A percentile compares a stretch with the other conserved stretches of the same genome.
Evolutionary conservation across 2,113 vertebrate genomes (phyloP).

Genomic region (Tyrannus savana): DNA sequence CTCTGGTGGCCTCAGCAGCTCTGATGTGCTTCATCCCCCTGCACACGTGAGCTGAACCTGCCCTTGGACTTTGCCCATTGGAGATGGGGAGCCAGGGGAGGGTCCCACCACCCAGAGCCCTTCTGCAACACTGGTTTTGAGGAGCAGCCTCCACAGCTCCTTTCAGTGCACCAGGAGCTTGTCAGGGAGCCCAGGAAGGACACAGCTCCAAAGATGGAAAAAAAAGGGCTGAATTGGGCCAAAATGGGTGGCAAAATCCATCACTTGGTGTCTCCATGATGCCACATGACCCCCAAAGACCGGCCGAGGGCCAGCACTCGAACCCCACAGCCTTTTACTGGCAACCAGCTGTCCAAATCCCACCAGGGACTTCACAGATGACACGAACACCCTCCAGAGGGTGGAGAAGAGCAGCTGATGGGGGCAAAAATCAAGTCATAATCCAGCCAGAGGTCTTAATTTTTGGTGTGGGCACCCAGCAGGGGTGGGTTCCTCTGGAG

Average conservation of each 20-base stretch:
- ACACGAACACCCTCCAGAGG: accelerated
- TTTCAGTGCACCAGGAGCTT: accelerated
- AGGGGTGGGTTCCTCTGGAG: background rate
- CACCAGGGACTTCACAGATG: background rate
- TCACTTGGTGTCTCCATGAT: accelerated
- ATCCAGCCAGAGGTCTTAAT: background rate
- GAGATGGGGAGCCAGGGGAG: accelerated
- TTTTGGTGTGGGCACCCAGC: background rate
- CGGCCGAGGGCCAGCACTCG: accelerated
- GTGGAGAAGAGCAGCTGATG: background rate
- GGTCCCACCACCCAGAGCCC: background rate
- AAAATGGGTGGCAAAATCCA: background rate
- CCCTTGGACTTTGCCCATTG: background rate
- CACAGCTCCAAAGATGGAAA: accelerated
- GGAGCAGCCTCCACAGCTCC: accelerated
- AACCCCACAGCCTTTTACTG: accelerated
- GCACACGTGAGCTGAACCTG: accelerated
- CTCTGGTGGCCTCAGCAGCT: background rate
- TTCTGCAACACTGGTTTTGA: background rate
- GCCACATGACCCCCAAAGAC: accelerated
- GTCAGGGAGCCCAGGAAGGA: background rate
- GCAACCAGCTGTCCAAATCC: background rate
- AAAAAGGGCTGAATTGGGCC: background rate
- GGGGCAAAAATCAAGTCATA: background rate
- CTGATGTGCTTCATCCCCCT: background rate